These are phyloP conservation scores for Paguma larvata DNA, from an alignment of 2,797 vertebrate species.

Conservation along the genomic window DNA sequence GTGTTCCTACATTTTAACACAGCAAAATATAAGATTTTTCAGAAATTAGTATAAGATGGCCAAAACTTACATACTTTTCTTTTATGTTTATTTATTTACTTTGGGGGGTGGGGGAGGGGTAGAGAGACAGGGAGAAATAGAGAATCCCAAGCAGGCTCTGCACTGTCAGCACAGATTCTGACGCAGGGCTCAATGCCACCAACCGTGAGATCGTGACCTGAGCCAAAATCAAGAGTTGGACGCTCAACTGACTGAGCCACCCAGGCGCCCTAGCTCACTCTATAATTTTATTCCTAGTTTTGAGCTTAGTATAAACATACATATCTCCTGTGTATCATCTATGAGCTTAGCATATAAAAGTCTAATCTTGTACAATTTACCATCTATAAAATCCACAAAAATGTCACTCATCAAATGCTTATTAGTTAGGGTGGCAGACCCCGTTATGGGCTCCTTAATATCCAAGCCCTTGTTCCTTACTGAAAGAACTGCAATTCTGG, in stretches of 20 bases:
- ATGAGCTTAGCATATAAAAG: background rate
- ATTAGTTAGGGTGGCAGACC: background rate
- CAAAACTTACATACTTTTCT: background rate
- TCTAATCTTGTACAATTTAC: slow-evolving; percentile 22
- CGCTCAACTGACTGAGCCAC: too few relatives aligned
- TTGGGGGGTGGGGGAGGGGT: too few relatives aligned
- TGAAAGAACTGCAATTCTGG: background rate
- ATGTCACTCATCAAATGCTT: background rate
- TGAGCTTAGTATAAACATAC: background rate
- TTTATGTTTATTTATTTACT: too few relatives aligned
- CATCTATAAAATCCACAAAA: slow-evolving; percentile 57
- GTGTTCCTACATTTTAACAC: background rate
- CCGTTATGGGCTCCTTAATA: background rate
- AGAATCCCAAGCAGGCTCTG: too few relatives aligned
- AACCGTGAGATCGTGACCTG: too few relatives aligned
- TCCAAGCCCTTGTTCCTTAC: background rate
- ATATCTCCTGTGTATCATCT: background rate
- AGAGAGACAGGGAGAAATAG: too few relatives aligned
- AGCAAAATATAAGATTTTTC: slow-evolving; percentile 51
- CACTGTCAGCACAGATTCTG: too few relatives aligned
- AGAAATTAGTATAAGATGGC: background rate
- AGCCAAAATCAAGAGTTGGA: too few relatives aligned
- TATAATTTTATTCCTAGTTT: slow-evolving; percentile 38
- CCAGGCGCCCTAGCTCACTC: background rate
- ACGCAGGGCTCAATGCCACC: too few relatives aligned